Conservation (phyloP, 2,888 invertebrate species). For the Hymenopus coronatus region DNA sequence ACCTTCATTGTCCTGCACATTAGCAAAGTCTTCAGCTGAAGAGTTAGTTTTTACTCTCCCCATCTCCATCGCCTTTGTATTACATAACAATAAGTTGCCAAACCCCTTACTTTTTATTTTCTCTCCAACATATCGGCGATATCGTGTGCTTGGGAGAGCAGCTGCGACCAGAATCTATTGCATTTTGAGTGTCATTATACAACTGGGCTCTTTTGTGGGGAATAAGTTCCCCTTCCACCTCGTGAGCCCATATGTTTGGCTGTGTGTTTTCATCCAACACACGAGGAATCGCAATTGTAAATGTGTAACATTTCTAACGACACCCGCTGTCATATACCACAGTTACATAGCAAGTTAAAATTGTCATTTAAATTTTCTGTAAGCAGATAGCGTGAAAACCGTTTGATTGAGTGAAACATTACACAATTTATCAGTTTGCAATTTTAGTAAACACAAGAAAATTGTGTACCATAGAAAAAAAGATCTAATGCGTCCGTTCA, state of each 20-base stretch:
- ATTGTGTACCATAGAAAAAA: too few species aligned
- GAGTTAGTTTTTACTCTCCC: neutral
- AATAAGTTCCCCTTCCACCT: neutral
- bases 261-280: neutral
- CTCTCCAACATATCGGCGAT: neutral
- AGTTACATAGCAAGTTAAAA: too few species aligned
- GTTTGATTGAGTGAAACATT: too few species aligned
- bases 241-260: neutral
- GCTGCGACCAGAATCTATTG: neutral
- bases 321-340: too few species aligned
- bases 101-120: neutral
- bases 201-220: neutral
- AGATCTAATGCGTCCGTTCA: too few species aligned
- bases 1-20: neutral
- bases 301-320: too few species aligned
- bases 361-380: too few species aligned
- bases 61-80: neutral
- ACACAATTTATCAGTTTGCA: too few species aligned
- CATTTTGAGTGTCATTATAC: neutral
- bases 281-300: neutral
- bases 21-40: neutral
- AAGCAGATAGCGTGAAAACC: too few species aligned
- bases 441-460: too few species aligned
- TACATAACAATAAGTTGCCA: neutral
- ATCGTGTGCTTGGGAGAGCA: neutral